Base-by-base conservation (phyloP, 2,888 invertebrate species). In the Scrobipalpa atriplicella region DNA sequence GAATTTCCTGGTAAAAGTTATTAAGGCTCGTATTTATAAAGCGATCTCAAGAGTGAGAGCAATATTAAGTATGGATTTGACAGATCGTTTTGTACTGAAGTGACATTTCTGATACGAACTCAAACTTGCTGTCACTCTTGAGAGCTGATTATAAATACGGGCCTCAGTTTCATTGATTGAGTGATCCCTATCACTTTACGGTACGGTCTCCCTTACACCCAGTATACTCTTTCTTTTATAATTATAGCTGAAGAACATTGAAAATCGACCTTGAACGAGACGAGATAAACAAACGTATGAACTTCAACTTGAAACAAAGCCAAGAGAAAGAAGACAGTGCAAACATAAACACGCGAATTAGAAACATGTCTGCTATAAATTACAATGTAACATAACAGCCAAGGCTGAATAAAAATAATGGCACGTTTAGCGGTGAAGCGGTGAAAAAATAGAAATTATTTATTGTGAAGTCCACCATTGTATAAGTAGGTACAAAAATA, bases 241-340 rank as follows among this genome's bases (percentile, higher is more conserved):
- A 47, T n/a, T 47, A n/a, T 47, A 47, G n/a, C 2, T 47, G 6
- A 47, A 6, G 3, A 58, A 29, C 58, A 58, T 58, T 61, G 61
- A 47, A 56, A 47, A 43, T 62, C 43, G 29, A 8, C 62, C 62
- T 62, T 62, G 62, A 62, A 47, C 62, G 38, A 16, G 36, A 9
- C 19, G 29, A 18, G 29, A 18, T 21, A 47, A 39, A 43, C 2
- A 7, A n/a, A n/a, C n/a, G n/a, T n/a, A 1, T 47, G 62, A 41
- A 62, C 43, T 62, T 62, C 39, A 62, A 47, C 62, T 62, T 62
- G 62, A 62, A 21, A 62, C 62, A 11, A 2, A 47, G 62, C 62
- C 62, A 62, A 62, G 13, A 62, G 19, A 56, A 56, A 29, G 21
- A 29, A 29, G 29, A 56, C 54, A 21, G 13, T 38, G 8, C 7